Evolutionary conservation across 1,140 invertebrate genomes (phyloP).

Genomic region (Trichogramma pretiosum): DNA sequence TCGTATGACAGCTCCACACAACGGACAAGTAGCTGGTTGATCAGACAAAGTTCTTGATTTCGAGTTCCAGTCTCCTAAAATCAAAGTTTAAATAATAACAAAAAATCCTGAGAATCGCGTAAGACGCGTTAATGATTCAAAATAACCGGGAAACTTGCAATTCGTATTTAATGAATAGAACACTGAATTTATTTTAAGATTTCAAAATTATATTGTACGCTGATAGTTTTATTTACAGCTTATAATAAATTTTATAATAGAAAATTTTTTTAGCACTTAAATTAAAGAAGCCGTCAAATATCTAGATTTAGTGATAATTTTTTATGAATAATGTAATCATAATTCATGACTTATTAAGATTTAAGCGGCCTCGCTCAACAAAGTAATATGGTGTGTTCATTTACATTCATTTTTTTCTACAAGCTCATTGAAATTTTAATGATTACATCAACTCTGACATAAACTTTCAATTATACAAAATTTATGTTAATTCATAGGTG

Average conservation of each 20-base stretch:
- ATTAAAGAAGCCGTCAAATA: no score
- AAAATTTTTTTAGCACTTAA: constrained; percentile 4
- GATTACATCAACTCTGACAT: not conserved
- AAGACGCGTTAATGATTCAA: not conserved
- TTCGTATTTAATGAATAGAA: constrained; percentile 5
- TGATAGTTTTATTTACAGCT: constrained; percentile 15
- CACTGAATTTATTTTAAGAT: constrained; percentile 2
- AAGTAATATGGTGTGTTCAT: no score
- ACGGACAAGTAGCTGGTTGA: constrained; percentile 37
- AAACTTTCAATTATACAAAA: constrained; percentile 8
- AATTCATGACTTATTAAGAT: no score
- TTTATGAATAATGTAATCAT: no score
- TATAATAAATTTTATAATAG: constrained; percentile 11
- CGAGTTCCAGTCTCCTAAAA: constrained; percentile 31
- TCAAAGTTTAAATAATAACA: constrained; percentile 16
- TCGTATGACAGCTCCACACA: constrained; percentile 40
- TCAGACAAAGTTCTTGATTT: constrained; percentile 36
- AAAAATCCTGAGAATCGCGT: not conserved
- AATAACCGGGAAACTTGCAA: no score
- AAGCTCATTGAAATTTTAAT: no score
- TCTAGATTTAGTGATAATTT: no score
- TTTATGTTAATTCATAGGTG: no score
- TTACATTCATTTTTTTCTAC: no score
- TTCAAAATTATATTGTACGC: constrained; percentile 16
- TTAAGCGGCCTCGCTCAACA: no score